These are phyloP conservation scores for Listrodromus nycthemerus DNA, from an alignment of 2,888 invertebrate species.

Conservation along the genomic window DNA sequence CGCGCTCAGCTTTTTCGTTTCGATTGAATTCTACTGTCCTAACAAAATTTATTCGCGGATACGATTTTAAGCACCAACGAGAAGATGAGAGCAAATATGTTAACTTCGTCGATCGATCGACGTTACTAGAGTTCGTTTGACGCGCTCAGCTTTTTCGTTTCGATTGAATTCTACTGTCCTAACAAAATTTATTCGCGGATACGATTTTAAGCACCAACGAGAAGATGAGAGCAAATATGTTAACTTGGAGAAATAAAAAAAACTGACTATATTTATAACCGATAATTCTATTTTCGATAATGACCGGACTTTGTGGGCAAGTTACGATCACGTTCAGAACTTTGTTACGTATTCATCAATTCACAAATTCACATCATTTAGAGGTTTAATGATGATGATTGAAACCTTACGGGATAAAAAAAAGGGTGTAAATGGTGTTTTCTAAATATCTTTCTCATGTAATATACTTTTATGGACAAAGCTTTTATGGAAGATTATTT, in stretches of 20 bases:
- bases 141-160: neutral
- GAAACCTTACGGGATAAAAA: too few relatives aligned
- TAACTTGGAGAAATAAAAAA: neutral
- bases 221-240: too few relatives aligned
- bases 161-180: neutral
- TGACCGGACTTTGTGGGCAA: neutral
- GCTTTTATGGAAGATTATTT: too few relatives aligned
- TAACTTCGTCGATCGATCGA: constrained; percentile 43
- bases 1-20: neutral
- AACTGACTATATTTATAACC: neutral
- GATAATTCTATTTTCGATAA: constrained; percentile 31
- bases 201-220: neutral
- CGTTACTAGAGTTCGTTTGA: constrained; percentile 9
- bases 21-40: neutral
- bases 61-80: neutral
- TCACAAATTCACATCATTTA: neutral
- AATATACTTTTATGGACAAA: too few relatives aligned
- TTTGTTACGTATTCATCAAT: neutral
- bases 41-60: neutral
- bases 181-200: neutral
- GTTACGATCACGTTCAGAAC: neutral
- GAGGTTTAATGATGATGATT: neutral
- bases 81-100: too few relatives aligned
- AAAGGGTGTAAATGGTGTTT: too few relatives aligned
- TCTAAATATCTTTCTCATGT: too few relatives aligned